Evolutionary conservation across 2,888 invertebrate genomes (phyloP).

Genomic region (Glyphotaelius pellucidus): DNA sequence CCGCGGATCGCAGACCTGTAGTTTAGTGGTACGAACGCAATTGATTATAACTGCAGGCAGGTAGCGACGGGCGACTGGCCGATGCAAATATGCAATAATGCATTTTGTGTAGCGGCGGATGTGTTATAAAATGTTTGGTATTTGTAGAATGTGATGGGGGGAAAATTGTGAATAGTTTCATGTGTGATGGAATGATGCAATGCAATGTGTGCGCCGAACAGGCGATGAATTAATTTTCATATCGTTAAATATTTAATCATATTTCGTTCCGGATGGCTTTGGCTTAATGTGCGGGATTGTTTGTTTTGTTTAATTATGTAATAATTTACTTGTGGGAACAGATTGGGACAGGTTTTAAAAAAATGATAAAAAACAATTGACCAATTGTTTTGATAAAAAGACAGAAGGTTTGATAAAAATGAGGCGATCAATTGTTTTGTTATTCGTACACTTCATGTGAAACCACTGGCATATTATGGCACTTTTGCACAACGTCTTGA

Average conservation of each 20-base stretch:
- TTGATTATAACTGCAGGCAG: slow-evolving; percentile 53
- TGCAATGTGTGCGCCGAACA: not conserved
- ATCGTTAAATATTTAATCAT: not conserved
- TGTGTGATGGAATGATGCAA: slow-evolving; percentile 21
- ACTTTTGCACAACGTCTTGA: no score
- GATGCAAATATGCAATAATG: slow-evolving; percentile 65
- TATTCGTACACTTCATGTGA: no score
- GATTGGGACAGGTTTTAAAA: not conserved
- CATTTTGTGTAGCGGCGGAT: slow-evolving; percentile 58
- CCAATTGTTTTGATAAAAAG: no score
- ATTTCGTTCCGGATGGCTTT: not conserved
- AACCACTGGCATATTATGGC: no score
- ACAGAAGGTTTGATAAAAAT: no score
- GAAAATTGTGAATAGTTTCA: slow-evolving; percentile 21
- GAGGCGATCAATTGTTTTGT: not conserved
- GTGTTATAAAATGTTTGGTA: slow-evolving; percentile 64
- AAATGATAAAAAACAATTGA: no score
- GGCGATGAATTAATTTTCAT: not conserved
- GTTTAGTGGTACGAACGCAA: not conserved
- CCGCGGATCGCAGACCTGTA: not conserved
- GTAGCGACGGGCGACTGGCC: slow-evolving; percentile 36
- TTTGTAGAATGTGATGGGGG: slow-evolving; percentile 39
- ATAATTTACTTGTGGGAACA: not conserved
- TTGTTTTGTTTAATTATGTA: not conserved
- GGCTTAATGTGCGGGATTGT: not conserved